phyloP scores from a whole-genome alignment of 2,113 vertebrate species.

The Erythrocercus mccallii region DNA sequence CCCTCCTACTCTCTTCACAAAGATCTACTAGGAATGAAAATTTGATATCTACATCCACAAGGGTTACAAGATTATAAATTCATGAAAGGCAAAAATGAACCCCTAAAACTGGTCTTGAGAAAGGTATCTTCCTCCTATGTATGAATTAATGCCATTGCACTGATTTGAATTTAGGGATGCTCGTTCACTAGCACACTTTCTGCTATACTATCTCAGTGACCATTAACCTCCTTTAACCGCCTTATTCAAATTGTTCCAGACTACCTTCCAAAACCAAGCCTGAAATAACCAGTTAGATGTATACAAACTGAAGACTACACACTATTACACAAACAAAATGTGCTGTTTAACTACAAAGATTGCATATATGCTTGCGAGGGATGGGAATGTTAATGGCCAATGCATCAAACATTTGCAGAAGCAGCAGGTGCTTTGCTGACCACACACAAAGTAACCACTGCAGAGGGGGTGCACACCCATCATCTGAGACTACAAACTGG shows the following conservation, averaged over 20 bases:
- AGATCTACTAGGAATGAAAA: neutral
- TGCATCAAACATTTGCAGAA: neutral
- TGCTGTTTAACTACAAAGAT: neutral
- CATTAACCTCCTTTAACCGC: neutral
- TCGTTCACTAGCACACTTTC: neutral
- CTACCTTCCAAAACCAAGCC: neutral
- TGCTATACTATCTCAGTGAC: neutral
- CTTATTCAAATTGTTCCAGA: neutral
- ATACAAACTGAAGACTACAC: neutral
- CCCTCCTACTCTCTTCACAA: neutral
- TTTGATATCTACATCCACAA: neutral
- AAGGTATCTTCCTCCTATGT: neutral
- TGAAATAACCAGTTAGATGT: neutral
- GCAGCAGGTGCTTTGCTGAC: neutral
- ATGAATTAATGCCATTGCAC: neutral
- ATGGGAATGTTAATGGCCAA: neutral
- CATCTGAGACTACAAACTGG: rapidly evolving
- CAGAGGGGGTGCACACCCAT: neutral
- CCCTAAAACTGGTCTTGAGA: neutral
- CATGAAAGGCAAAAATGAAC: neutral
- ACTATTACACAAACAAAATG: neutral
- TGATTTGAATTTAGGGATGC: neutral
- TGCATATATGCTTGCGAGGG: neutral
- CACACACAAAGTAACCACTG: neutral
- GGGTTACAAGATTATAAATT: neutral